Base-by-base conservation (phyloP, 2,888 invertebrate species). In the Helicoverpa assulta region DNA sequence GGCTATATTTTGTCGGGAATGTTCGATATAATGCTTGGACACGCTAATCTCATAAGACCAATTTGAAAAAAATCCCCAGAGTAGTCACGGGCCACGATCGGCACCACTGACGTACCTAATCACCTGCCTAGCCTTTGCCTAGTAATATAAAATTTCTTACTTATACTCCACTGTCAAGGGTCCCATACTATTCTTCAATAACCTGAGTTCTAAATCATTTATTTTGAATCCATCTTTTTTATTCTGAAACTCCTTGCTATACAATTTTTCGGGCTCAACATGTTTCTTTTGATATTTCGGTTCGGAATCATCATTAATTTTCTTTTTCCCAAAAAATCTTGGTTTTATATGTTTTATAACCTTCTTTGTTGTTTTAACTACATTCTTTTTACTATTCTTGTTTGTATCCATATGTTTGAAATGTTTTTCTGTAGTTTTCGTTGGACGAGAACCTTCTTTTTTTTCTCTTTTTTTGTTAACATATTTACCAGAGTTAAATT, bases 71-170 rank as follows among this genome's bases (percentile, higher is more conserved):
- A 2, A 4, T 4, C 26, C 26, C 26, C 26, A 12, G 0, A 0
- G 7, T 19, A 19, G 10, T 37, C 7, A 0, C 12, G 8, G n/a
- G 7, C 18, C 5, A 0, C 14, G n/a, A 58, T 3, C 5, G 7
- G 18, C 10, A 10, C 2, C 33, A 7, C 33, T 33, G 8, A 7
- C 10, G 10, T 33, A 7, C 10, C 2, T 33, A 4, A 18, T 4
- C 26, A 26, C 4, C 26, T 26, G 26, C 26, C 26, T 26, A 18
- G 6, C 6, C 14, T 37, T 18, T n/a, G 1, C 12, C 14, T 16
- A 1, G 40, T 33, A n/a, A 40, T 74, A 47, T 1, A 47, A 6
- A 47, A n/a, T 5, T 5, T 1, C 70, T 55, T 70, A 70, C 70
- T 55, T 66, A 2, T n/a, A 14, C 0, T 66, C 12, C 6, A 33